phyloP scores from a whole-genome alignment of 2,888 invertebrate species.

The Thymelicus lineola region DNA sequence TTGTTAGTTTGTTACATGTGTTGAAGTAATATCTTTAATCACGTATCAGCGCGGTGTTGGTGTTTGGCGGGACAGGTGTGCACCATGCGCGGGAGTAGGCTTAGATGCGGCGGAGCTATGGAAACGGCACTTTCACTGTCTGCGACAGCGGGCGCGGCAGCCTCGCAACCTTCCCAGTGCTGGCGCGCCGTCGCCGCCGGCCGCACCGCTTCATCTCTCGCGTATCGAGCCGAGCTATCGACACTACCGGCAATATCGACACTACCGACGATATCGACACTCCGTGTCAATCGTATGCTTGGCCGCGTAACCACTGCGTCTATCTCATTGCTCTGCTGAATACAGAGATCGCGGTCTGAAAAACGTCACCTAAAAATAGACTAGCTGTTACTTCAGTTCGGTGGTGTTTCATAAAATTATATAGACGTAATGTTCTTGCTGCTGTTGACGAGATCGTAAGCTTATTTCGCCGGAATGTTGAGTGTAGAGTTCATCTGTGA shows the following conservation, averaged over 20 bases:
- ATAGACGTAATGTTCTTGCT: slow-evolving; percentile 37
- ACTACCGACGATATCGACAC: slow-evolving; percentile 51
- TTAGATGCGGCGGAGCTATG: slow-evolving; percentile 61
- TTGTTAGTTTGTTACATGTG: slow-evolving; percentile 39
- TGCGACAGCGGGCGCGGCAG: slow-evolving; percentile 59
- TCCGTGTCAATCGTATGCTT: slow-evolving; percentile 67
- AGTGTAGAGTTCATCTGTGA: background rate
- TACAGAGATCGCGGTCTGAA: slow-evolving; percentile 68
- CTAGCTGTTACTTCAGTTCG: slow-evolving; percentile 54
- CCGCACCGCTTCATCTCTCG: slow-evolving; percentile 64
- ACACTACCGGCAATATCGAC: too few species aligned
- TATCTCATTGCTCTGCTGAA: slow-evolving; percentile 64
- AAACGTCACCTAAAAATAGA: slow-evolving; percentile 65
- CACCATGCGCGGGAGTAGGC: slow-evolving; percentile 53
- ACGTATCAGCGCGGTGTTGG: slow-evolving; percentile 41
- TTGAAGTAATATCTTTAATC: slow-evolving; percentile 42
- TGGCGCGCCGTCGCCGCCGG: slow-evolving; percentile 71
- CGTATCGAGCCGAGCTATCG: slow-evolving; percentile 45
- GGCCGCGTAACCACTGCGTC: slow-evolving; percentile 60
- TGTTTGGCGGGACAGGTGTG: slow-evolving; percentile 66
- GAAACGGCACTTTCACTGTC: slow-evolving; percentile 82
- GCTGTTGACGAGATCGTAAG: slow-evolving; percentile 30
- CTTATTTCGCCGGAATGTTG: background rate
- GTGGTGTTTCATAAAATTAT: slow-evolving; percentile 49
- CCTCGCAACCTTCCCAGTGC: slow-evolving; percentile 59